Evolutionary conservation across 2,797 vertebrate genomes (phyloP), one percentile per base, ranked within the genome.

Genomic region (Falco berigora): DNA sequence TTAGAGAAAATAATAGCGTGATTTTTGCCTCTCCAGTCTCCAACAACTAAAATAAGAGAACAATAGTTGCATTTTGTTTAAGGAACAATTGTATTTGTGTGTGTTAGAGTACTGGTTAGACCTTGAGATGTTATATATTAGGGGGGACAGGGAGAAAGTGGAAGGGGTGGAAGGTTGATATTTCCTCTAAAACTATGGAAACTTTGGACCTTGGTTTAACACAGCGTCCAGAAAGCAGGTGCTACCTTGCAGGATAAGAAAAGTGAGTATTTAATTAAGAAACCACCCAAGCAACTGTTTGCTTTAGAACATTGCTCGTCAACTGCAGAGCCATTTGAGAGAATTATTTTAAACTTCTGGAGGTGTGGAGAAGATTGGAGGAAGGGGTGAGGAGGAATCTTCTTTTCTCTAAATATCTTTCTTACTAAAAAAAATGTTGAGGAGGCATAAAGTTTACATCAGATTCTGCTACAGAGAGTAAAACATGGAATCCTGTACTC

Each of bases 351-450:
- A 55, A 66, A 56, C 2, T 59, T 40, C 8, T 8, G 5, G 5
- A 7, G 2, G 22, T 5, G 24, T 21, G 14, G 12, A 22, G n/a
- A 42, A 74, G 11, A n/a, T 5, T 63, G 11, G 20, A 14, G 13
- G 6, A 7, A 8, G 4, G 11, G 20, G 15, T 9, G 6, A 8
- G 9, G 4, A 8, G 2, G 49, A 42, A 4, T 2, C 2, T 10
- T 13, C 30, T 76, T 61, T 16, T 2, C 19, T 46, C n/a, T 46
- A 21, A 44, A 34, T 62, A 46, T 58, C 76, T 49, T 38, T 69
- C 25, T 19, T 42, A 10, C 42, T 32, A 53, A 79, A 84, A 76
- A 52, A 8, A 59, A 14, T 23, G 3, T 46, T 75, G 16, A 74
- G 19, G 22, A 86, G 6, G 15, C 12, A 56, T 56, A 55, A 86